A percentile compares a stretch with the other conserved stretches of the same genome.
Evolutionary conservation across 2,888 invertebrate genomes (phyloP).

Genomic region (Amblyjoppa fuscipennis): DNA sequence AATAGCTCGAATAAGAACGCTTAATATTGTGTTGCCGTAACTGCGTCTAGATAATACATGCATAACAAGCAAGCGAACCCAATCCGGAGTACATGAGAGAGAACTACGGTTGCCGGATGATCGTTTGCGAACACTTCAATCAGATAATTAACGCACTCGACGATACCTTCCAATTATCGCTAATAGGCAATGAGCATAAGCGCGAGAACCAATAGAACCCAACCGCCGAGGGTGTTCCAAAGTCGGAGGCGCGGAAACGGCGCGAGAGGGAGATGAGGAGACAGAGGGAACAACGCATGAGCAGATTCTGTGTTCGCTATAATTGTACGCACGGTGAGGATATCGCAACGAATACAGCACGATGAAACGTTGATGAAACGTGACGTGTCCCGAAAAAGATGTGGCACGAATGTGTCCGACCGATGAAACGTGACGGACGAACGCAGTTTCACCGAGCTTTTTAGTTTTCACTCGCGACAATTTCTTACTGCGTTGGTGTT

Average conservation of each 20-base stretch:
- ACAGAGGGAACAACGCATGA: slow-evolving; percentile 19
- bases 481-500: slow-evolving; percentile 12
- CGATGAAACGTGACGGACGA: no score
- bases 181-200: slow-evolving; percentile 69
- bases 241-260: neutral
- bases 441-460: neutral
- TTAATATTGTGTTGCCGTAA: neutral
- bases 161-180: slow-evolving; percentile 73
- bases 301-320: neutral
- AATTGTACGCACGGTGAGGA: slow-evolving; percentile 1
- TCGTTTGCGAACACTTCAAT: slow-evolving; percentile 64
- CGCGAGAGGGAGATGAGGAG: neutral
- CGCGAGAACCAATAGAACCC: slow-evolving; percentile 65
- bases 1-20: no score
- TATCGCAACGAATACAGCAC: neutral
- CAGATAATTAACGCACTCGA: slow-evolving; percentile 75
- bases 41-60: neutral
- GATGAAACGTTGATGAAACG: neutral
- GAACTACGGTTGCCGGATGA: slow-evolving; percentile 18
- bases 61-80: neutral
- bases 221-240: slow-evolving; percentile 24
- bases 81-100: neutral
- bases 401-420: neutral
- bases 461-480: neutral
- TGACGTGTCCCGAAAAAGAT: neutral